A percentile compares a stretch with the other conserved stretches of the same genome.
Conservation (phyloP, 2,797 vertebrate species). For the Trachurus trachurus region DNA sequence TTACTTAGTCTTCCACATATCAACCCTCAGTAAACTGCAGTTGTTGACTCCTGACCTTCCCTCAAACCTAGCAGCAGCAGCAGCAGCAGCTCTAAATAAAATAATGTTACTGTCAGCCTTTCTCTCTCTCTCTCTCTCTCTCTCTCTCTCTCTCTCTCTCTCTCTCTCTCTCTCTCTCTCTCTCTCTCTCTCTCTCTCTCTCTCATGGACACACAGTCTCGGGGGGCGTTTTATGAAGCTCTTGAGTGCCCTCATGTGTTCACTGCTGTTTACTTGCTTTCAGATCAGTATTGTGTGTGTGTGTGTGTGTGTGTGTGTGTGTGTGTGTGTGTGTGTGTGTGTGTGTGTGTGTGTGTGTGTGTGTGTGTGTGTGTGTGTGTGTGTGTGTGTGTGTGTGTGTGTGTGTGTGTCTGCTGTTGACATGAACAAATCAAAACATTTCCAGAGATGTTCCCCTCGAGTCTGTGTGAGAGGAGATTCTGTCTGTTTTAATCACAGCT, state of each 20-base stretch:
- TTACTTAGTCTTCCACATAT: slow-evolving; percentile 53
- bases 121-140: slow-evolving; percentile 23
- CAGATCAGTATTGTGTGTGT: slow-evolving; percentile 4
- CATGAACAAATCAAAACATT: slow-evolving; percentile 18
- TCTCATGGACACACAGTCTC: slow-evolving; percentile 42
- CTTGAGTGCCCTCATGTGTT: slow-evolving; percentile 83
- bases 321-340: background rate
- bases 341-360: background rate
- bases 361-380: background rate
- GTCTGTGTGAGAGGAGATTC: slow-evolving; percentile 19
- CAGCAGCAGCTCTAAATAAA: slow-evolving; percentile 66
- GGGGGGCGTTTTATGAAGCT: slow-evolving; percentile 62
- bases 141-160: slow-evolving; percentile 41
- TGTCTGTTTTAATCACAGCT: slow-evolving; percentile 39
- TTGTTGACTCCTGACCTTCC: slow-evolving; percentile 74
- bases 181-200: slow-evolving; percentile 31
- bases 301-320: background rate
- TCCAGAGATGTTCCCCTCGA: background rate
- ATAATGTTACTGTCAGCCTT: slow-evolving; percentile 58
- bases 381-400: background rate
- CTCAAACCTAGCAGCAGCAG: slow-evolving; percentile 28
- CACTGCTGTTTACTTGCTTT: slow-evolving; percentile 39
- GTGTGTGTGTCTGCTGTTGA: slow-evolving; percentile 7
- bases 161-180: slow-evolving; percentile 39
- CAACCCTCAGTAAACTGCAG: slow-evolving; percentile 58